Percentiles rank a stretch among this genome's conserved stretches.
phyloP scores from a whole-genome alignment of 1,140 invertebrate genomes.

The Yoshiicerus persimilis region DNA sequence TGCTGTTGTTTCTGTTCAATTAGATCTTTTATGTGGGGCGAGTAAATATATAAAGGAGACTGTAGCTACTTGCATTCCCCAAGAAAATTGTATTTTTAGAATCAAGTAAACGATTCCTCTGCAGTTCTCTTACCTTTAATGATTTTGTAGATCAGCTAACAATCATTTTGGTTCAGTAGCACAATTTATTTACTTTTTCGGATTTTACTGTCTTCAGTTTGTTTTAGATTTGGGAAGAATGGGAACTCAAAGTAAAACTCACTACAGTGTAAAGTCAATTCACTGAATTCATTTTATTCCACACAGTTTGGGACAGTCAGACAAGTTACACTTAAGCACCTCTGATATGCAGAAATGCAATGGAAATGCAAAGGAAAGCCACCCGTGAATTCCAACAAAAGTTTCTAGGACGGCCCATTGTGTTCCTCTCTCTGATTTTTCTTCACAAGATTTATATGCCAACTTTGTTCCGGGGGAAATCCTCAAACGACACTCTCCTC shows the following conservation, averaged over 20 bases:
- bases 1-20: neutral
- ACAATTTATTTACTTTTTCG: neutral
- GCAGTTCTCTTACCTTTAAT: neutral
- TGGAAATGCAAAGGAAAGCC: neutral
- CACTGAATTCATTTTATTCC: neutral
- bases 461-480: neutral
- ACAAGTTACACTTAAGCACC: neutral
- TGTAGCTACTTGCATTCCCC: neutral
- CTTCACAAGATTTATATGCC: neutral
- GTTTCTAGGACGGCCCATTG: neutral
- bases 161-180: neutral
- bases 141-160: neutral
- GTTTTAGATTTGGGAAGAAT: neutral
- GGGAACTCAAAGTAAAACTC: neutral
- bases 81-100: neutral
- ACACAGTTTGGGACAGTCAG: neutral
- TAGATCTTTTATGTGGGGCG: neutral
- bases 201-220: neutral
- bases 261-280: neutral
- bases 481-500: neutral
- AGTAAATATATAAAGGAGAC: neutral
- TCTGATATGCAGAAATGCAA: neutral
- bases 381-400: slow-evolving; percentile 1
- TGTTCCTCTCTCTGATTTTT: neutral
- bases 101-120: neutral